phyloP scores from a whole-genome alignment of 2,888 invertebrate genomes.

The Rambutsinella grinnellia region DNA sequence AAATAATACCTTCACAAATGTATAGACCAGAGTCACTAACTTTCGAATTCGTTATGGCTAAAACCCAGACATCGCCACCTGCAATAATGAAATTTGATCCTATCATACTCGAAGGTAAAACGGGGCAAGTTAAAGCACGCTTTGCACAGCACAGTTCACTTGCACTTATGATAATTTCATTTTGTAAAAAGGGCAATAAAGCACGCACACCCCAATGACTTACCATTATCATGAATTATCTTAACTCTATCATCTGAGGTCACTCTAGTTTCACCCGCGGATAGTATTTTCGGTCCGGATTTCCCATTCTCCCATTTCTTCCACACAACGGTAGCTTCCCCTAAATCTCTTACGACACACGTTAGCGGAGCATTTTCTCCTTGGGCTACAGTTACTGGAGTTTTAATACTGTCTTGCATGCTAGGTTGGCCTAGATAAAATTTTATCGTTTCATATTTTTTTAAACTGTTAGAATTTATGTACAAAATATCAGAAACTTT shows the following conservation, averaged over 20 bases:
- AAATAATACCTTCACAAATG: conserved; percentile 85
- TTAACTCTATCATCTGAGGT: conserved; percentile 81
- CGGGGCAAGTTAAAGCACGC: too few relatives aligned
- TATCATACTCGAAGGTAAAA: too few relatives aligned
- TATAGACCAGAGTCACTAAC: conserved; percentile 83
- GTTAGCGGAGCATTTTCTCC: conserved; percentile 84
- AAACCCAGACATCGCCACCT: conserved; percentile 88
- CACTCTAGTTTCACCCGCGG: conserved; percentile 82
- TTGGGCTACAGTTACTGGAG: conserved; percentile 75
- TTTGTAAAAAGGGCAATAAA: background rate
- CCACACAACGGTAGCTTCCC: conserved; percentile 83
- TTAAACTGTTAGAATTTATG: too few relatives aligned
- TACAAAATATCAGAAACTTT: too few relatives aligned
- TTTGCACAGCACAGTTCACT: too few relatives aligned
- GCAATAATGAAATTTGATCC: too few relatives aligned
- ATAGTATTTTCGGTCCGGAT: conserved; percentile 74
- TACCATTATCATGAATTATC: conserved; percentile 83
- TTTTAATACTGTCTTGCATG: conserved; percentile 71
- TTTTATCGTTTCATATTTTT: too few relatives aligned
- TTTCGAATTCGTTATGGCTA: conserved; percentile 80
- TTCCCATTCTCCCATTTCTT: conserved; percentile 77
- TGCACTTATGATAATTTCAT: background rate
- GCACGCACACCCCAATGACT: background rate
- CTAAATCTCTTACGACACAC: conserved; percentile 81
- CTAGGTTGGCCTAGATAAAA: conserved; percentile 71